phyloP scores from a whole-genome alignment of 2,888 invertebrate species.

The Folsomia candida region DNA sequence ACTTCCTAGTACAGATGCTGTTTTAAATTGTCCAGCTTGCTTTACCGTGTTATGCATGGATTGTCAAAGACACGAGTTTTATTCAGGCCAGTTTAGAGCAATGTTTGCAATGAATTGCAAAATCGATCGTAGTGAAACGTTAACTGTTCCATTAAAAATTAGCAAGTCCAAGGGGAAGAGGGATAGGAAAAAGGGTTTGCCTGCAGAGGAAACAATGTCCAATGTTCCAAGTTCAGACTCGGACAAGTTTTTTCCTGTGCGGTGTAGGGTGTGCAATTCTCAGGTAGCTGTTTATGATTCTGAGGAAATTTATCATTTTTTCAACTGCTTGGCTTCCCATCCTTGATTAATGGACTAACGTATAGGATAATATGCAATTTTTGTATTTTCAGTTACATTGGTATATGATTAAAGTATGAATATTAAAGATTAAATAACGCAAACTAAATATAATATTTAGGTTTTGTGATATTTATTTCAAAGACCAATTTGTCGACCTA shows the following conservation, averaged over 20 bases:
- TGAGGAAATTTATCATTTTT: conserved; percentile 63
- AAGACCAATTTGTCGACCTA: no score
- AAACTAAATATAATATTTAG: no score
- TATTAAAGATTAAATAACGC: no score
- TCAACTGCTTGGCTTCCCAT: conserved; percentile 58
- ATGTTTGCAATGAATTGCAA: conserved; percentile 63
- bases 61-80: conserved; percentile 60
- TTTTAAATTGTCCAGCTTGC: conserved; percentile 63
- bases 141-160: conserved; percentile 51
- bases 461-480: no score
- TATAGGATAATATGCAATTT: no score
- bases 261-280: conserved; percentile 59
- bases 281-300: conserved; percentile 60
- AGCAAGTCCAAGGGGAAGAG: conserved; percentile 48
- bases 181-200: conserved; percentile 19
- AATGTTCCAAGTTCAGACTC: not conserved
- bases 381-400: no score
- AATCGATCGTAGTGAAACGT: conserved; percentile 54
- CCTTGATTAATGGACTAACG: conserved; percentile 20
- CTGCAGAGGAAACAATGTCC: not conserved
- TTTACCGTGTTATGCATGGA: conserved; percentile 61
- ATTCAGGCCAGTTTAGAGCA: conserved; percentile 61
- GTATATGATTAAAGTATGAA: no score
- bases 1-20: conserved; percentile 58
- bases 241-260: conserved; percentile 58